Percentiles rank a stretch among this genome's conserved stretches.
These are phyloP conservation scores for Myrmophylax atrothorax DNA, from an alignment of 2,113 vertebrate genomes.

Conservation along the genomic window DNA sequence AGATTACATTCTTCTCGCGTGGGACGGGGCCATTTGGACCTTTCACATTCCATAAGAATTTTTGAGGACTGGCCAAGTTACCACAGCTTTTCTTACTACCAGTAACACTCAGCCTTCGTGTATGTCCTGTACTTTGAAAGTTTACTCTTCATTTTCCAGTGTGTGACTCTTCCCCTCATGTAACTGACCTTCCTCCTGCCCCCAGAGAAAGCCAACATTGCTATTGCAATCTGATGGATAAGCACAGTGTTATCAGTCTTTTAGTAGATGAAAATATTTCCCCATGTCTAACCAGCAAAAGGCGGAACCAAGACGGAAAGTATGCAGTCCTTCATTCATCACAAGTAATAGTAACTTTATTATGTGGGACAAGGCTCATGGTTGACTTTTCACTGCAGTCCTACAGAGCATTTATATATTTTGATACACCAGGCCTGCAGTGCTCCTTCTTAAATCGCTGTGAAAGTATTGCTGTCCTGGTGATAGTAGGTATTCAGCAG, in stretches of 20 bases:
- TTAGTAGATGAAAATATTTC: neutral
- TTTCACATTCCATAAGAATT: conserved; percentile 39
- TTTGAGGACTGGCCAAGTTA: conserved; percentile 51
- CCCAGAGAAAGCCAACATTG: neutral
- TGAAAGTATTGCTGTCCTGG: neutral
- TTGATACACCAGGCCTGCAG: neutral
- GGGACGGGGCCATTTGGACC: neutral
- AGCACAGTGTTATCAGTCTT: neutral
- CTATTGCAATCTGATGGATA: neutral
- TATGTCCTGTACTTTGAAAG: neutral
- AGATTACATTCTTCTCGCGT: conserved; percentile 34
- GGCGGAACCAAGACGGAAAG: neutral
- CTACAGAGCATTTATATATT: neutral
- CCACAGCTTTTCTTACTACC: neutral
- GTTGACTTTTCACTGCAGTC: neutral
- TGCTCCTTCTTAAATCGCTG: neutral
- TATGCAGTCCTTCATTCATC: neutral
- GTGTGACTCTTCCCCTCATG: neutral
- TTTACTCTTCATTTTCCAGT: neutral
- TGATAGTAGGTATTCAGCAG: neutral
- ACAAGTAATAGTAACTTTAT: neutral
- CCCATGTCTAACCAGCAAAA: neutral
- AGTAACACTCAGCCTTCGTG: neutral
- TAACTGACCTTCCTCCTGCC: neutral
- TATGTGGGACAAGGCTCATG: neutral